Conservation (phyloP, 2,797 vertebrate genomes). For the Gymnothorax reevesii region DNA sequence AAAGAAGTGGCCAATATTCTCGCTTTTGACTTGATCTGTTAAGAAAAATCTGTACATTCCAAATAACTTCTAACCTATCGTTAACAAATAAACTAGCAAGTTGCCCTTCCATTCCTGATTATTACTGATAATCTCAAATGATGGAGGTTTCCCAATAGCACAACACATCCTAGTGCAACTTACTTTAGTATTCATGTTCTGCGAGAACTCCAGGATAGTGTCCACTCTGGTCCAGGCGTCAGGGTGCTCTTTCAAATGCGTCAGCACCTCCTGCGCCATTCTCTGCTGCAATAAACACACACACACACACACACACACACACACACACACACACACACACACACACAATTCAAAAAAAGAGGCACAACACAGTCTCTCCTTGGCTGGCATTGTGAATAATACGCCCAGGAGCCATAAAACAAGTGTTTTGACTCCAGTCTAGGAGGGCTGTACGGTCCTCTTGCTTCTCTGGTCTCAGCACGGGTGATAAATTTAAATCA, state of each 20-base stretch:
- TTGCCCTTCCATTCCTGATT: not conserved
- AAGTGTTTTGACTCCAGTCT: not conserved
- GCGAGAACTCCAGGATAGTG: slow-evolving; percentile 98
- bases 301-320: not conserved
- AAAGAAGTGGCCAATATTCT: too few relatives aligned
- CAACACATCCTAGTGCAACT: slow-evolving; percentile 48
- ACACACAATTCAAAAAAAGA: not conserved
- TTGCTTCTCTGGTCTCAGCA: not conserved
- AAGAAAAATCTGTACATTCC: too few relatives aligned
- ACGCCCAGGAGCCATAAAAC: not conserved
- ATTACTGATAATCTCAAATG: slow-evolving; percentile 77
- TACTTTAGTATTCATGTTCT: slow-evolving; percentile 99
- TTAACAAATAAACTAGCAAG: too few relatives aligned
- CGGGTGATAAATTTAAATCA: not conserved
- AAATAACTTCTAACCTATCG: too few relatives aligned
- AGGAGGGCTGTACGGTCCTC: not conserved
- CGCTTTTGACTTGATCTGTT: too few relatives aligned
- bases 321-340: not conserved
- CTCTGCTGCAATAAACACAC: slow-evolving; percentile 78
- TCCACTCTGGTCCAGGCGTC: slow-evolving; percentile 98
- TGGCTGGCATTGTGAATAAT: not conserved
- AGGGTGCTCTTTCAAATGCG: slow-evolving; percentile 96
- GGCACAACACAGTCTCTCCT: not conserved
- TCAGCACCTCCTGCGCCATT: slow-evolving; percentile 96
- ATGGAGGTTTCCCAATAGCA: slow-evolving; percentile 65